Evolutionary conservation across 2,113 vertebrate species (phyloP).

Genomic region (Cinclus cinclus): DNA sequence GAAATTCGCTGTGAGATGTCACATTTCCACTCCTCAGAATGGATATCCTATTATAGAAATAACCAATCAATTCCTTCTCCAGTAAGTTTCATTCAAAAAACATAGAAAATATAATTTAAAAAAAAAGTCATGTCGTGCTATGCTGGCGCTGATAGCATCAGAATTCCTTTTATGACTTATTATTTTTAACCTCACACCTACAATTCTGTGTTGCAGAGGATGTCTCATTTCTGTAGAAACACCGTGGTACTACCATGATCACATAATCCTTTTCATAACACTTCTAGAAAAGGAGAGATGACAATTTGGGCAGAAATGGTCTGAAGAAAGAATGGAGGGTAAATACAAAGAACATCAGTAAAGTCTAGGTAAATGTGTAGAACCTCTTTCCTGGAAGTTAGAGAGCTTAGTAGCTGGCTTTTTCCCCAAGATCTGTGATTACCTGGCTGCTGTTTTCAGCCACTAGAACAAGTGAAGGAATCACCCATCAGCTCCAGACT

Average conservation of each 20-base stretch:
- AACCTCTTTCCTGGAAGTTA: not conserved
- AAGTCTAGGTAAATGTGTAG: not conserved
- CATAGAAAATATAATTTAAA: not conserved
- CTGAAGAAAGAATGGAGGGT: not conserved
- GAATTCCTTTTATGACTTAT: not conserved
- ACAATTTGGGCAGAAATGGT: not conserved
- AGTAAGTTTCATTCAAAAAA: not conserved
- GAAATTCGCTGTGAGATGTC: not conserved
- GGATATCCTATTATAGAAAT: not conserved
- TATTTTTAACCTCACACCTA: not conserved
- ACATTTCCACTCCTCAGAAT: not conserved
- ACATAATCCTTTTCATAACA: not conserved
- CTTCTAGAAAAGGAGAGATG: not conserved
- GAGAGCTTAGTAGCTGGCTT: not conserved
- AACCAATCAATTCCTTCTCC: not conserved
- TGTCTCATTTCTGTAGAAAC: not conserved
- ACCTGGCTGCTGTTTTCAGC: not conserved
- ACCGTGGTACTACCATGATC: not conserved
- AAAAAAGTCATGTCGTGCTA: not conserved
- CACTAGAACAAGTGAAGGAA: not conserved
- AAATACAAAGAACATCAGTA: not conserved
- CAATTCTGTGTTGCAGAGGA: rapidly evolving
- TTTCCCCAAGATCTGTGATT: not conserved
- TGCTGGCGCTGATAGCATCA: not conserved
- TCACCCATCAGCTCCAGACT: not conserved